Conservation (phyloP, 2,113 vertebrate species). For the Tupaia tana region DNA sequence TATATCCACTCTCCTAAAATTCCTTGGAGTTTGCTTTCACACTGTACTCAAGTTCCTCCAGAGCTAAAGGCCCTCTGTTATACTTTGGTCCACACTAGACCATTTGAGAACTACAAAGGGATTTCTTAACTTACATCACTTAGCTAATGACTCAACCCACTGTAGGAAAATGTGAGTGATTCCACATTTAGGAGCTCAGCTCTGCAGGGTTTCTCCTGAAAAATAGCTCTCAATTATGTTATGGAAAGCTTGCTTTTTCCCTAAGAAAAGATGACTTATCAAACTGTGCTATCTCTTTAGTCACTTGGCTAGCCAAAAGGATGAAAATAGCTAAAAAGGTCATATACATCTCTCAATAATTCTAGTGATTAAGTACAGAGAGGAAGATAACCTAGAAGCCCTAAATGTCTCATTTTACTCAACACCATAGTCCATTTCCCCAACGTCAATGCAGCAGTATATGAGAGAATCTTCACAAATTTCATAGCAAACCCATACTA, state of each 20-base stretch:
- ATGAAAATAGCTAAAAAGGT: slow-evolving; percentile 48
- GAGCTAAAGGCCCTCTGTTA: not conserved
- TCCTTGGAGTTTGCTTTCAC: not conserved
- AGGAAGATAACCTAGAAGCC: not conserved
- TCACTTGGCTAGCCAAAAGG: slow-evolving; percentile 56
- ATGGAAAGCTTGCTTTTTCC: slow-evolving; percentile 52
- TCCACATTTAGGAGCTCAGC: slow-evolving; percentile 43
- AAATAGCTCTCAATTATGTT: slow-evolving; percentile 71
- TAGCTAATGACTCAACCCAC: slow-evolving; percentile 52
- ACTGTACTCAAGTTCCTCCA: not conserved
- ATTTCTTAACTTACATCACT: slow-evolving; percentile 40
- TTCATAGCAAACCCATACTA: too few species aligned
- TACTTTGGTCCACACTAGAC: not conserved
- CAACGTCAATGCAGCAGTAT: not conserved
- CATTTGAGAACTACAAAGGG: not conserved
- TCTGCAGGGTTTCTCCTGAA: slow-evolving; percentile 42
- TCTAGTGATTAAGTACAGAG: not conserved
- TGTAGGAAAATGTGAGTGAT: slow-evolving; percentile 52
- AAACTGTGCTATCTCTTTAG: slow-evolving; percentile 63
- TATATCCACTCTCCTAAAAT: not conserved
- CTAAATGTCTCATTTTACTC: slow-evolving; percentile 33
- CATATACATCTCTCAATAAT: not conserved
- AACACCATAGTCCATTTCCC: not conserved
- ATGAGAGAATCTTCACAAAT: not conserved
- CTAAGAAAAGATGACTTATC: slow-evolving; percentile 68